These are phyloP conservation scores for Magallana nippona DNA, from an alignment of 2,888 invertebrate genomes.

Conservation along the genomic window DNA sequence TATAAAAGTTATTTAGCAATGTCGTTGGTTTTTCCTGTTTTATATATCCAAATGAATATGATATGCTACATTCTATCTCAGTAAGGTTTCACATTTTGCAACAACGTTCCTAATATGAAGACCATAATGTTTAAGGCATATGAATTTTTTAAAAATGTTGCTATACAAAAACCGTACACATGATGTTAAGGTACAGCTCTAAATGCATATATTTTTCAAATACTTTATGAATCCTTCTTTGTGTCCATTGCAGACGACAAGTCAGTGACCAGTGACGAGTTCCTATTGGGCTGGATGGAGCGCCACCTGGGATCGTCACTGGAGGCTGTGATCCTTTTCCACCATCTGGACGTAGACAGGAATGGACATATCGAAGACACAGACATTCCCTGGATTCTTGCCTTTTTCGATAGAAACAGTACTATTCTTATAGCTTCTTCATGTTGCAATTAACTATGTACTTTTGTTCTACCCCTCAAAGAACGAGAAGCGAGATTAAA, in stretches of 20 bases:
- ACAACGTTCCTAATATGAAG: not conserved
- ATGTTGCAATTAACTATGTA: not conserved
- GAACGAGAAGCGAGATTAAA: too few relatives aligned
- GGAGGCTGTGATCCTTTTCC: constrained; percentile 46
- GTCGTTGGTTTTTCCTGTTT: too few relatives aligned
- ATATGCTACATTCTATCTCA: too few relatives aligned
- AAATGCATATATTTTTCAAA: too few relatives aligned
- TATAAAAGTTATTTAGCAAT: too few relatives aligned
- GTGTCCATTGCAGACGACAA: constrained; percentile 35
- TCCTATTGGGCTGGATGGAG: constrained; percentile 43
- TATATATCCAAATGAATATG: too few relatives aligned
- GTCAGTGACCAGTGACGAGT: constrained; percentile 39
- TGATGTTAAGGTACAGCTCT: too few relatives aligned
- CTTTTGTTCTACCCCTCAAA: too few relatives aligned
- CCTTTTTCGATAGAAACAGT: constrained; percentile 50
- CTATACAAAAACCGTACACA: too few relatives aligned
- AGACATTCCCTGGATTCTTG: constrained; percentile 47
- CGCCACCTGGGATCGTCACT: constrained; percentile 39
- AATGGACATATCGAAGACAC: constrained; percentile 44
- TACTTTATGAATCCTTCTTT: too few relatives aligned
- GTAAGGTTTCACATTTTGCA: too few relatives aligned
- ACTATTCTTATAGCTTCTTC: not conserved
- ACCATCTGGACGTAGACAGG: constrained; percentile 47
- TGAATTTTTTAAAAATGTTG: too few relatives aligned
- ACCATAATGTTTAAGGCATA: not conserved